These are phyloP conservation scores for Semotilus atromaculatus DNA, from an alignment of 2,797 vertebrate genomes.

Conservation along the genomic window DNA sequence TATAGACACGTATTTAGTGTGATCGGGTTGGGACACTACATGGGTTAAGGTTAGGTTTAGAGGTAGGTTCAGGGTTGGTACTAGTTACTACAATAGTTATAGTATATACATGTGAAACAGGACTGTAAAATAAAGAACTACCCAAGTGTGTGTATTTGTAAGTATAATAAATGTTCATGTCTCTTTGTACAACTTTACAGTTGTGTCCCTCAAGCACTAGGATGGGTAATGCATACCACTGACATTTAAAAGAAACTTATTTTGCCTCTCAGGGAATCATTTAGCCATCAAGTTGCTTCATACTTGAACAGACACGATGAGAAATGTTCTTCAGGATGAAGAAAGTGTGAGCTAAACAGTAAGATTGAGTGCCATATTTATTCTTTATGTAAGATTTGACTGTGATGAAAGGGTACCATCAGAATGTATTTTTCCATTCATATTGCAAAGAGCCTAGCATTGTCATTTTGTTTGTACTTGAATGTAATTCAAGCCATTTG, in stretches of 20 bases:
- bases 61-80: too few relatives aligned
- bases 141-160: background rate
- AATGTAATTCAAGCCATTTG: slow-evolving; percentile 13
- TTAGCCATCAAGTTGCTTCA: slow-evolving; percentile 2
- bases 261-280: slow-evolving; percentile 18
- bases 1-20: too few relatives aligned
- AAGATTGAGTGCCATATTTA: slow-evolving; percentile 1
- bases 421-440: background rate
- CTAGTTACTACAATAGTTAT: too few relatives aligned
- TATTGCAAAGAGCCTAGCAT: background rate
- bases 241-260: slow-evolving; percentile 12
- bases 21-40: too few relatives aligned
- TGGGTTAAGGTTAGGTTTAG: too few relatives aligned
- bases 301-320: slow-evolving; percentile 14
- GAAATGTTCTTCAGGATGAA: slow-evolving; percentile 16
- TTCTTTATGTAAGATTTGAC: slow-evolving; percentile 1
- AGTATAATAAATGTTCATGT: slow-evolving; percentile 20
- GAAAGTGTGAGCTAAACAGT: background rate
- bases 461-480: too few relatives aligned
- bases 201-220: slow-evolving; percentile 35
- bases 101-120: too few relatives aligned
- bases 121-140: too few relatives aligned
- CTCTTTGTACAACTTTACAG: slow-evolving; percentile 16
- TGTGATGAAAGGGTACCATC: slow-evolving; percentile 3
- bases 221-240: slow-evolving; percentile 24